Evolutionary conservation across 2,113 vertebrate species (phyloP).

Genomic region (Hydrochoerus hydrochaeris): DNA sequence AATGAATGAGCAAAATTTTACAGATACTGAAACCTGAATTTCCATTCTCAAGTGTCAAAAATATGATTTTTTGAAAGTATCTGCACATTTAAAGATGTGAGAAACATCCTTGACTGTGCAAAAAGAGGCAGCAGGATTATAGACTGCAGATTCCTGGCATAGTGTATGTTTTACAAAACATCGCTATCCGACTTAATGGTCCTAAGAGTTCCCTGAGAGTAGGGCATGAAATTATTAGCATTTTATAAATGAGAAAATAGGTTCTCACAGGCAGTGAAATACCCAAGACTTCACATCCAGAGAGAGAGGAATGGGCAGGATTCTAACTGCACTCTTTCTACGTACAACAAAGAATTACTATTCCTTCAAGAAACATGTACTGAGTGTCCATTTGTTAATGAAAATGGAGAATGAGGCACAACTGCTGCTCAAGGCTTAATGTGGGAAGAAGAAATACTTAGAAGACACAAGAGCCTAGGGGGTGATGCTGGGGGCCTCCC

Average conservation of each 20-base stretch:
- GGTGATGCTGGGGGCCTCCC: neutral
- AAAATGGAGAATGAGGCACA: neutral
- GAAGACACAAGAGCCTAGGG: neutral
- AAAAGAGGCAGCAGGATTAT: neutral
- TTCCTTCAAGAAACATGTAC: conserved; percentile 18
- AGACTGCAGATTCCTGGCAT: neutral
- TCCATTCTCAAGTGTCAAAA: neutral
- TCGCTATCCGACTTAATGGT: neutral
- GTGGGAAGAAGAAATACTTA: neutral
- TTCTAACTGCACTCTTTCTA: neutral
- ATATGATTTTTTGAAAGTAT: neutral
- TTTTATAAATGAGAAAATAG: conserved; percentile 54
- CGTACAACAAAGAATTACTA: conserved; percentile 15
- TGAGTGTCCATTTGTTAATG: neutral
- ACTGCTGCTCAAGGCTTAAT: neutral
- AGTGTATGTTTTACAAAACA: neutral
- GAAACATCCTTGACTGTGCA: neutral
- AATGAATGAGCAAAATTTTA: neutral
- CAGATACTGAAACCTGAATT: neutral
- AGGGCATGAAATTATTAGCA: neutral
- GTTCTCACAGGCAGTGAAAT: neutral
- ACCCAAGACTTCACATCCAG: neutral
- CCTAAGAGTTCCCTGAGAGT: neutral
- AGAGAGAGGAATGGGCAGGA: neutral
- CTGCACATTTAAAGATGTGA: neutral